A percentile compares a stretch with the other conserved stretches of the same genome.
Evolutionary conservation across 2,888 invertebrate genomes (phyloP).

Genomic region (Schizaphis graminum): DNA sequence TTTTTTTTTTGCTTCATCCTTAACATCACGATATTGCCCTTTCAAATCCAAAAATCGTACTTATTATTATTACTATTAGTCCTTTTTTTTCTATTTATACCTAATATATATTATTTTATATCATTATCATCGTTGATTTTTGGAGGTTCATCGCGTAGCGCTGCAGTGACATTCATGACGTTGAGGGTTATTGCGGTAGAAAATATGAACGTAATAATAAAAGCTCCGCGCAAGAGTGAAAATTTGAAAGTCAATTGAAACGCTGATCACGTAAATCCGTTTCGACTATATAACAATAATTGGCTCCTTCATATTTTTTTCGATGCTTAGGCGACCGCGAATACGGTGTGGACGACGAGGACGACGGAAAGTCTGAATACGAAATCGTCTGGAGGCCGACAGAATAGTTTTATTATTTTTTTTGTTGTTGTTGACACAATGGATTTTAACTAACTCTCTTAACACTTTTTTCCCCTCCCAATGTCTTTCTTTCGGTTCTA

Average conservation of each 20-base stretch:
- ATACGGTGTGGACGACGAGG: background rate
- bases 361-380: slow-evolving; percentile 24
- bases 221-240: background rate
- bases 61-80: too few relatives aligned
- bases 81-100: background rate
- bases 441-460: slow-evolving; percentile 63
- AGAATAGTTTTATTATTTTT: slow-evolving; percentile 13
- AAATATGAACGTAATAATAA: background rate
- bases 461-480: background rate
- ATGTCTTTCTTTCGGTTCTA: background rate
- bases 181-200: background rate
- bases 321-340: background rate
- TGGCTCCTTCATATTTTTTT: slow-evolving; percentile 10
- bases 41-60: background rate
- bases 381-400: background rate
- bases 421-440: slow-evolving; percentile 44
- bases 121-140: background rate
- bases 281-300: slow-evolving; percentile 21
- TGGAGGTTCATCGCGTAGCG: background rate
- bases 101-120: too few relatives aligned
- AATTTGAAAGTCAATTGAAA: slow-evolving; percentile 27
- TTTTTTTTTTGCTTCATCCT: background rate
- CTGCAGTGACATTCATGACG: background rate
- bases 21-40: background rate
- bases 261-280: slow-evolving; percentile 41